Evolutionary conservation across 30 jellyfish, hydroid and myxozoan genomes (phyloP).

Genomic region (Mastigias papua): DNA sequence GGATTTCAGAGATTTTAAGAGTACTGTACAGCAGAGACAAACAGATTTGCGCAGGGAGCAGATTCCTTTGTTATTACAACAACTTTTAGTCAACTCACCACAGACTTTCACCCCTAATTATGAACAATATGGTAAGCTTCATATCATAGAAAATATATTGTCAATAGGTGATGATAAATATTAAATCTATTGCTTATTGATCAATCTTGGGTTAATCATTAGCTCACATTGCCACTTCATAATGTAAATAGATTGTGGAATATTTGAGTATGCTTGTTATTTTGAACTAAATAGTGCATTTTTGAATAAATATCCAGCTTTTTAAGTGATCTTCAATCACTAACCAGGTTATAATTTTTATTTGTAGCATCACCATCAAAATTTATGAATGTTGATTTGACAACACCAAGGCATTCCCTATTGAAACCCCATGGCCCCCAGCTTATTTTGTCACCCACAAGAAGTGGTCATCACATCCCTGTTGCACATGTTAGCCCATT

Average conservation of each 20-base stretch:
- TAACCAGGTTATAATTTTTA: background rate
- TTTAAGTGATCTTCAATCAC: background rate
- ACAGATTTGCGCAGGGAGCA: constrained; percentile 39
- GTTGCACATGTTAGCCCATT: constrained; percentile 78
- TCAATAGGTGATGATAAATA: no score
- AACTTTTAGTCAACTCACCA: constrained; percentile 65
- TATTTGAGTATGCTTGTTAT: no score
- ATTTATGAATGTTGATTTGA: constrained; percentile 29
- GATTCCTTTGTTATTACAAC: constrained; percentile 76
- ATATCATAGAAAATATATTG: no score
- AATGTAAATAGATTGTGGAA: no score
- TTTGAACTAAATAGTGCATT: no score
- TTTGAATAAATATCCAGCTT: no score
- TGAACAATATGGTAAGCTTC: constrained; percentile 83
- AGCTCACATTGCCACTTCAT: no score
- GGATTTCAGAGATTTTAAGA: constrained; percentile 80
- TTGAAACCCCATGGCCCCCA: constrained; percentile 73
- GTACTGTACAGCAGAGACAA: constrained; percentile 39
- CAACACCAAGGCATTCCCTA: constrained; percentile 74
- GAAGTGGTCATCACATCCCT: constrained; percentile 78
- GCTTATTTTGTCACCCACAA: constrained; percentile 56
- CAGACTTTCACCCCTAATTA: constrained; percentile 76
- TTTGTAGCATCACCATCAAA: constrained; percentile 71
- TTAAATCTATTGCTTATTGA: no score
- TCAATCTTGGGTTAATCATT: no score